Evolutionary conservation across 2,113 vertebrate genomes (phyloP), one percentile per base, ranked within the genome.

Genomic region (Pan troglodytes): DNA sequence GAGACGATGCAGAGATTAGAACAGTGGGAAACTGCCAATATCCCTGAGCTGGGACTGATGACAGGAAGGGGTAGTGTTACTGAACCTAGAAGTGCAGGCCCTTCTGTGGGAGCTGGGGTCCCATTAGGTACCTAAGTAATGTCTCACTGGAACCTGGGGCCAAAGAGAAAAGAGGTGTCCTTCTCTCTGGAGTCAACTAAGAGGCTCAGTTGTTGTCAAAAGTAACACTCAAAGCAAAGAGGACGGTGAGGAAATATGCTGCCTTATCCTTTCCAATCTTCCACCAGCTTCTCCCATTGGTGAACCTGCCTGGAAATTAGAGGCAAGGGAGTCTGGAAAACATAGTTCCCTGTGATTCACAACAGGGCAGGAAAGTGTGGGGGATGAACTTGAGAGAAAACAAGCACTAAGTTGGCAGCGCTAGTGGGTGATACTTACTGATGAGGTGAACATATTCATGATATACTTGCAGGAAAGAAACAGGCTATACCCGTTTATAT

Each of bases 391-490:
- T 35, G 73, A 82, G 55, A 86, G 27, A 17, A 50, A 55, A 81
- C 5, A 11, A 27, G 80, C 57, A 80, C 59, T 9, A 68, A 80
- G 32, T 20, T 43, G 43, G 27, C 5, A 6, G 12, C 35, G 57
- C 12, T 73, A 17, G 61, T n/a, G 6, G 25, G 6, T 32, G 20
- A 64, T 50, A 73, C 12, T 48, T 93, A 72, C 1, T 43, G 85
- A n/a, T 85, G 67, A 90, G 27, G 52, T 89, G 84, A 80, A 68
- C 27, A 57, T 80, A 38, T 22, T 80, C 59, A 61, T 59, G 48
- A 73, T 76, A 1, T 50, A 92, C 50, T 75, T 89, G 55, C 75
- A 82, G 50, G 23, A 93, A 67, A 85, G 43, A 93, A 94, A 94
- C 0, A 30, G 43, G 43, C 40, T 79, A 88, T 30, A 48, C 57